A percentile compares a stretch with the other conserved stretches of the same genome.
Evolutionary conservation across 2,888 invertebrate genomes (phyloP).

Genomic region (Cryptops parisi): DNA sequence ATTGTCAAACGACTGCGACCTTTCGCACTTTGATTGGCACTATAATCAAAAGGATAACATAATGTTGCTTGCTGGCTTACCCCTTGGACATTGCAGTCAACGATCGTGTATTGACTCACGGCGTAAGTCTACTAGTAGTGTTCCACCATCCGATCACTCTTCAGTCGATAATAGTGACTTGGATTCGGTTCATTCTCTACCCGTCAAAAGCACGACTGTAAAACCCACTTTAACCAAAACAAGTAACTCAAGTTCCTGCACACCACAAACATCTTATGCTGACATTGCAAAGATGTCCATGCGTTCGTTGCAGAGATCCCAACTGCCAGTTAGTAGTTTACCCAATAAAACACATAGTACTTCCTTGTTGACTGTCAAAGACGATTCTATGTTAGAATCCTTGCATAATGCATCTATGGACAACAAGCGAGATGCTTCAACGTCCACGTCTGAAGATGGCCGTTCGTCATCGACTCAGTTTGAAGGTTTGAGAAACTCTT

Average conservation of each 20-base stretch:
- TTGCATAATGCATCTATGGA: background rate
- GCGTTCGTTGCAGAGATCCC: background rate
- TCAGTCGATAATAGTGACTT: slow-evolving; percentile 63
- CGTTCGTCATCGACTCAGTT: too few relatives aligned
- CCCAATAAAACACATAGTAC: too few relatives aligned
- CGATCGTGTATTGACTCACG: slow-evolving; percentile 18
- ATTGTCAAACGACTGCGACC: background rate
- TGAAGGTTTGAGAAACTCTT: background rate
- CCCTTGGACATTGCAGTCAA: slow-evolving; percentile 16
- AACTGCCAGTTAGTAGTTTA: background rate
- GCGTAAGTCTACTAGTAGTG: slow-evolving; percentile 56
- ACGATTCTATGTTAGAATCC: background rate
- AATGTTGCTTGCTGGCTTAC: slow-evolving; percentile 17
- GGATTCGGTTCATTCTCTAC: slow-evolving; percentile 72
- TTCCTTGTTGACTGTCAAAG: background rate
- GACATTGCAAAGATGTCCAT: slow-evolving; percentile 48
- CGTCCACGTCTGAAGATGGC: slow-evolving; percentile 5
- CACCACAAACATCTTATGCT: slow-evolving; percentile 55
- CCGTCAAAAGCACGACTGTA: slow-evolving; percentile 41
- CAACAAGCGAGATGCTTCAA: slow-evolving; percentile 13
- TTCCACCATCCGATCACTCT: slow-evolving; percentile 62
- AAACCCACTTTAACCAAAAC: slow-evolving; percentile 27
- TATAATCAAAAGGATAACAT: slow-evolving; percentile 7
- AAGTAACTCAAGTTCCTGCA: slow-evolving; percentile 27
- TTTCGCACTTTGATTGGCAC: background rate